Evolutionary conservation across 1,140 invertebrate species (phyloP).

Genomic region (Asbolus verrucosus): DNA sequence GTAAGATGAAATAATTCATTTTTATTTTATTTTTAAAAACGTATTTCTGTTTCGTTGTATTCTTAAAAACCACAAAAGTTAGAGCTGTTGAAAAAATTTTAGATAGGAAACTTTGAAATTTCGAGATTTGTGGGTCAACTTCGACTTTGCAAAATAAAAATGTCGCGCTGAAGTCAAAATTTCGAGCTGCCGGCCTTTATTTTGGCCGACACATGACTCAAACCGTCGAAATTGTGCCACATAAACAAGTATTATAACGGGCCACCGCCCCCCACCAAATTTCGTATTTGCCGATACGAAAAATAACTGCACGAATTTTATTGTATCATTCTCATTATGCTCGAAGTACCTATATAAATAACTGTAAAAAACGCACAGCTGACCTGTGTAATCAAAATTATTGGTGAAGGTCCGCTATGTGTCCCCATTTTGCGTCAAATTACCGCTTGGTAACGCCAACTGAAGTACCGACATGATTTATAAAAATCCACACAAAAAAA

Average conservation of each 20-base stretch:
- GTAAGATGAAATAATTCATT: no score
- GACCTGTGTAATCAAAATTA: conserved; percentile 49
- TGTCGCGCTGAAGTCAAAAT: no score
- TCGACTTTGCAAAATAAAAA: no score
- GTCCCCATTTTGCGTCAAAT: conserved; percentile 55
- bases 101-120: no score
- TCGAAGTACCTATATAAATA: conserved; percentile 4
- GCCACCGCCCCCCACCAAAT: background rate
- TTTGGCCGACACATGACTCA: no score
- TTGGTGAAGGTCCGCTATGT: conserved; percentile 56
- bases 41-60: no score
- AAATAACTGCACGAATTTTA: conserved; percentile 27
- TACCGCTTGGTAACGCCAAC: conserved; percentile 15
- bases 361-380: conserved; percentile 49
- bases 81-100: no score
- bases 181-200: no score
- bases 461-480: conserved; percentile 15
- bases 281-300: conserved; percentile 13
- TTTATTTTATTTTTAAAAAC: no score
- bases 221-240: conserved; percentile 9
- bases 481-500: conserved; percentile 30
- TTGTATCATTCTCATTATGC: conserved; percentile 24
- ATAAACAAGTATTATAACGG: no score
- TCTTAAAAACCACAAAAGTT: no score
- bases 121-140: no score